These are phyloP conservation scores for Microctonus brassicae DNA, from an alignment of 2,888 invertebrate species.

Conservation along the genomic window DNA sequence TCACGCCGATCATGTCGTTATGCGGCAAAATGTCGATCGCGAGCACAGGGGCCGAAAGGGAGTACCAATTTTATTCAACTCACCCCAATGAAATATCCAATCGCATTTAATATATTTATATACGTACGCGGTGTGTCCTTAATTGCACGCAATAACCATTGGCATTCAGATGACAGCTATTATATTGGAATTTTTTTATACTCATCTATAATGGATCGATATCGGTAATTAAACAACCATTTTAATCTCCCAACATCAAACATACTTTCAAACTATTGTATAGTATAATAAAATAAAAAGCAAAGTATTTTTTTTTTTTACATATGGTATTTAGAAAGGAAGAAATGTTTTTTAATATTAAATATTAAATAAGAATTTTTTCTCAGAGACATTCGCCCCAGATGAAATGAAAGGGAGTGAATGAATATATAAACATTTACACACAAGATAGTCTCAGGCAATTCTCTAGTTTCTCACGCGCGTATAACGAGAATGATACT, in stretches of 20 bases:
- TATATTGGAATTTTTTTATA: conserved; percentile 29
- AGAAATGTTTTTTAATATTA: no score
- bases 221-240: conserved; percentile 17
- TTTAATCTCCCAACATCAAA: not conserved
- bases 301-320: not conserved
- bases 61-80: not conserved
- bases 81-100: not conserved
- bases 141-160: conserved; percentile 33
- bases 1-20: conserved; percentile 15
- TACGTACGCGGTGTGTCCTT: conserved; percentile 14
- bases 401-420: not conserved
- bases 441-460: not conserved
- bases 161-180: conserved; percentile 17
- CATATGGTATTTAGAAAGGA: no score
- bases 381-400: not conserved
- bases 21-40: not conserved
- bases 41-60: no score
- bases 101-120: not conserved
- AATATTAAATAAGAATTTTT: not conserved
- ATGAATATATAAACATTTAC: not conserved
- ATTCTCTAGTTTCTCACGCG: not conserved
- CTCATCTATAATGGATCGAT: conserved; percentile 6
- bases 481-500: not conserved
- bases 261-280: not conserved
- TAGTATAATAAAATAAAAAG: not conserved